Base-by-base conservation (phyloP, 2,113 vertebrate species). In the Laticauda laticaudata region DNA sequence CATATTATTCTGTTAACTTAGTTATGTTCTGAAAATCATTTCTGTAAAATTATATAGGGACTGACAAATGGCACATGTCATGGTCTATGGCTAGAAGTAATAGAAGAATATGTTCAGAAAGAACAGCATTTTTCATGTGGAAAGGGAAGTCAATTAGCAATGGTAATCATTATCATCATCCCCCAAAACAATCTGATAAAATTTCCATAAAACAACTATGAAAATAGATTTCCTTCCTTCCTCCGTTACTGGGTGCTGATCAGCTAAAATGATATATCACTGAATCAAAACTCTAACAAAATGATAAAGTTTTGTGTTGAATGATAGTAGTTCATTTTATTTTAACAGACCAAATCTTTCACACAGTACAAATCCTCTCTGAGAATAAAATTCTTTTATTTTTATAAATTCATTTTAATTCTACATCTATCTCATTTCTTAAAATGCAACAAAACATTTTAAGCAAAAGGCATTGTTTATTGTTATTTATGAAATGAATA, bases 101-200 rank as follows among this genome's bases (percentile, higher is more conserved):
- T 7, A 54, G n/a, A 59, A 29, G 34, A 53, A 91, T 48, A 92
- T 61, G 39, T 95, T 51, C n/a, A 92, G 55, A 94, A 34, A 87
- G 57, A 64, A 92, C 45, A 94, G 39, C 0, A 39, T 53, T 90
- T 20, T 54, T 4, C 9, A 92, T 92, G 39, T 0, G 93, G 86
- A 93, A 94, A 26, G 15, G 90, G 91, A 93, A 18, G 91, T 92
- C 15, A 90, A 89, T 24, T 8, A 39, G 75, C 90, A 3, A 92
- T 85, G 23, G 10, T 94, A 94, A n/a, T 88, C 15, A 5, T 64
- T 43, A 69, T 57, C 45, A 48, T 39, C 48, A 51, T 48, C 8
- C 11, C 26, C 12, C 3, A 29, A 24, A 92, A 69, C 12, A 91
- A 85, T 43, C 23, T n/a, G 18, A 29, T 21, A 61, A 21, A 43